Conservation (phyloP, 2,888 invertebrate genomes). For the Nematopogon swammerdamellus region DNA sequence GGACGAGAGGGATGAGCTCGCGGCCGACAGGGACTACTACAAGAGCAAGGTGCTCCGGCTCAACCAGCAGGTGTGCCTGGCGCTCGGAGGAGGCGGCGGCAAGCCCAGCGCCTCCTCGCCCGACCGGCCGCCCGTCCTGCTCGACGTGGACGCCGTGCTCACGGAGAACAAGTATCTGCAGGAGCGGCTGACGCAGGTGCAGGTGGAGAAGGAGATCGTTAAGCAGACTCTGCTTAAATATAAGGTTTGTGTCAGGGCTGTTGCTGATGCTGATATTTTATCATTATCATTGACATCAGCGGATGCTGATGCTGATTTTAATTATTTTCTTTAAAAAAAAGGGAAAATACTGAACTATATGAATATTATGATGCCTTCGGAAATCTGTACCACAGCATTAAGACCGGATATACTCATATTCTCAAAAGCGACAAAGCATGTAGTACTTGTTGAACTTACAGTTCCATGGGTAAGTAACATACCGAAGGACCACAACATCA, state of each 20-base stretch:
- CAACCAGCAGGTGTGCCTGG: conserved; percentile 74
- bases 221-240: conserved; percentile 72
- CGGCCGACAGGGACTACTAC: conserved; percentile 77
- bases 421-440: too few relatives aligned
- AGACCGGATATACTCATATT: too few relatives aligned
- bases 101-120: not conserved
- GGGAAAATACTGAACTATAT: too few relatives aligned
- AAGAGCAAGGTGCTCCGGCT: conserved; percentile 79
- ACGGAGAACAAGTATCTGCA: conserved; percentile 84
- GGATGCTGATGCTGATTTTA: too few relatives aligned
- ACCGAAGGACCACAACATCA: too few relatives aligned
- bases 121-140: conserved; percentile 41
- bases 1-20: conserved; percentile 82
- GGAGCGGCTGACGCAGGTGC: conserved; percentile 73
- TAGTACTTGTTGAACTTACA: too few relatives aligned
- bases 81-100: not conserved
- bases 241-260: conserved; percentile 61
- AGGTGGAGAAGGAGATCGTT: conserved; percentile 75
- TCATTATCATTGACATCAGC: conserved; percentile 6
- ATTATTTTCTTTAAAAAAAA: too few relatives aligned
- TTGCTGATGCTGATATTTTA: too few relatives aligned
- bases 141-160: conserved; percentile 77
- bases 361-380: too few relatives aligned
- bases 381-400: too few relatives aligned
- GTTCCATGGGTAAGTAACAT: too few relatives aligned